These are phyloP conservation scores for Lamprologus sp. DNA, from an alignment of 2,113 vertebrate genomes.

Conservation along the genomic window DNA sequence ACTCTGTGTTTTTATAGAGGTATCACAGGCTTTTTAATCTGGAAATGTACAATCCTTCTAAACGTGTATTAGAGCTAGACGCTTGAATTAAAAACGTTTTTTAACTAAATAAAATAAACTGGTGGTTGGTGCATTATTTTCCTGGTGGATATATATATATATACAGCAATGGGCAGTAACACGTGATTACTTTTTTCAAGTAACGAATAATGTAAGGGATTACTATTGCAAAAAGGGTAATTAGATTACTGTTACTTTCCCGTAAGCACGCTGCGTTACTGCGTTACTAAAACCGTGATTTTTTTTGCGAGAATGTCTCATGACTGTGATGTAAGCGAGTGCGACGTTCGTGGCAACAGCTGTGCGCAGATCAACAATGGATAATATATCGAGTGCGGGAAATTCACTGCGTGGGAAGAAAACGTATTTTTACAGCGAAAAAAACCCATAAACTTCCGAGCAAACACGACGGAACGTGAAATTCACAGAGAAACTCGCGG, in stretches of 20 bases:
- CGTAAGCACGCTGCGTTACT: rapidly evolving
- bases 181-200: neutral
- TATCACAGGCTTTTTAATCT: neutral
- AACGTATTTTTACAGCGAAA: rapidly evolving
- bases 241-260: neutral
- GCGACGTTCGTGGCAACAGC: rapidly evolving
- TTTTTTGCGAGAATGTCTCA: neutral
- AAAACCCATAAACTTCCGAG: rapidly evolving
- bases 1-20: neutral
- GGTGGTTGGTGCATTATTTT: neutral
- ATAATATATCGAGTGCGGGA: rapidly evolving
- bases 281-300: neutral
- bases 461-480: neutral
- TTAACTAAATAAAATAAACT: rapidly evolving
- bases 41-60: neutral
- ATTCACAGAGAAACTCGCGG: no score
- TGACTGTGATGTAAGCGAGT: rapidly evolving
- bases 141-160: neutral
- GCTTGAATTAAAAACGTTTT: neutral
- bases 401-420: rapidly evolving
- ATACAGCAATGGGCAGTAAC: neutral
- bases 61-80: neutral
- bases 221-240: rapidly evolving
- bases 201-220: rapidly evolving
- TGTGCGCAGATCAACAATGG: neutral